A percentile compares a stretch with the other conserved stretches of the same genome.
Evolutionary conservation across 2,797 vertebrate genomes (phyloP).

Genomic region (Cyclura pinguis): DNA sequence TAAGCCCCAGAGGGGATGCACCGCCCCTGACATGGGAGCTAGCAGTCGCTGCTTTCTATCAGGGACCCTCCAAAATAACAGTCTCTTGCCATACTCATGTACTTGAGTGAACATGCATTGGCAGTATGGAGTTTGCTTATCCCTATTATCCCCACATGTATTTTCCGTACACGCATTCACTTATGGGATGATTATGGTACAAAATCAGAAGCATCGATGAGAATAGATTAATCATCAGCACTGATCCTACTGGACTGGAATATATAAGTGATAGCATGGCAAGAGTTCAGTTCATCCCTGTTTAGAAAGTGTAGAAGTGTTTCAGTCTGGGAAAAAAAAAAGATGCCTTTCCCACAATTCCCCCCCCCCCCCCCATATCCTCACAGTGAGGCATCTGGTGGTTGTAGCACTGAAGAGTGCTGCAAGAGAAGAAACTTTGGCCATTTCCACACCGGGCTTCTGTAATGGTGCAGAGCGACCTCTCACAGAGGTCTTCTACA

Average conservation of each 20-base stretch:
- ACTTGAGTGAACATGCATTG: not conserved
- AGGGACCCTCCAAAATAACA: not conserved
- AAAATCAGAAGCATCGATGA: not conserved
- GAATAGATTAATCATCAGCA: not conserved
- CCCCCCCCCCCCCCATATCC: too few species aligned
- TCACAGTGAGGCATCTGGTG: not conserved
- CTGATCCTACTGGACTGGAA: not conserved
- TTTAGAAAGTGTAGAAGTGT: not conserved
- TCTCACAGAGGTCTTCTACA: too few species aligned
- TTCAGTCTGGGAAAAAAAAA: too few species aligned
- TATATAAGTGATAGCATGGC: not conserved
- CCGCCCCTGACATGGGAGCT: too few species aligned
- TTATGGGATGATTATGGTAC: too few species aligned
- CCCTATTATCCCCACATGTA: not conserved
- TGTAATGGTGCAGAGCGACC: too few species aligned
- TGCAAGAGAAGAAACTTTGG: not conserved
- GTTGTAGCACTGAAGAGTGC: not conserved
- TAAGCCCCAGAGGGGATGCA: too few species aligned
- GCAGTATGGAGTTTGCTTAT: not conserved
- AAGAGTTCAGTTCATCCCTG: not conserved
- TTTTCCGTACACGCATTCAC: not conserved
- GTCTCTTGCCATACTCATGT: not conserved
- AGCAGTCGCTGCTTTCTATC: not conserved
- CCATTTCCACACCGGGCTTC: too few species aligned
- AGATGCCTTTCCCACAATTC: too few species aligned